Evolutionary conservation across 2,113 vertebrate genomes (phyloP), one percentile per base, ranked within the genome.

Genomic region (Oplegnathus fasciatus): DNA sequence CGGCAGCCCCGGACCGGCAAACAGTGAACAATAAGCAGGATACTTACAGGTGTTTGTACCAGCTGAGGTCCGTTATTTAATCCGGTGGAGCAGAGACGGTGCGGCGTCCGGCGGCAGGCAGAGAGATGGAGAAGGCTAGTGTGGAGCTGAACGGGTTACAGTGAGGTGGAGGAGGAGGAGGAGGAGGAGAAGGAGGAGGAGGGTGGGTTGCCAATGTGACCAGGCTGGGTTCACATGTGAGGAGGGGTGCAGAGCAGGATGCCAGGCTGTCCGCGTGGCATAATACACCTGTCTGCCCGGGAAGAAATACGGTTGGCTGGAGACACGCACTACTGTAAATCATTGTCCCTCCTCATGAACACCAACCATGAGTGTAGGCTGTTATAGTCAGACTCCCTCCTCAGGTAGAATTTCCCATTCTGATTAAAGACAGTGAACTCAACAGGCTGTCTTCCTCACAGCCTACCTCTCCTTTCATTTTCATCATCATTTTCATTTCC

Each of bases 181-280:
- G 80, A 34, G 58, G 34, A 40, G 18, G 68, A 42, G 61, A 26
- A 32, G 48, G 61, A 15, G 42, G 60, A n/a, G 64, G 64, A 15
- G 11, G 26, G n/a, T 71, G 55, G 60, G 28, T 15, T 37, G 46
- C 11, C 24, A 61, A 24, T 42, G 76, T 65, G 44, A 67, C 34
- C 72, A n/a, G 44, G 62, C 62, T 73, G 68, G 9, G 6, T n/a
- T 34, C 46, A 78, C 83, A 46, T 79, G 83, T 69, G 40, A 65
- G 32, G 74, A 50, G 48, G n/a, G 17, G 17, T 2, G 64, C 64
- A 1, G 52, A 61, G 66, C 55, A 30, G 32, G 22, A 26, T 37
- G 44, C 44, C 67, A 18, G 6, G 48, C 14, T 37, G 32, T 40
- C 22, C 64, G 46, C 40, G 65, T 26, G 55, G 7, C 30, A 64